Evolutionary conservation across 2,888 invertebrate genomes (phyloP).

Genomic region (Temnothorax ravouxi): DNA sequence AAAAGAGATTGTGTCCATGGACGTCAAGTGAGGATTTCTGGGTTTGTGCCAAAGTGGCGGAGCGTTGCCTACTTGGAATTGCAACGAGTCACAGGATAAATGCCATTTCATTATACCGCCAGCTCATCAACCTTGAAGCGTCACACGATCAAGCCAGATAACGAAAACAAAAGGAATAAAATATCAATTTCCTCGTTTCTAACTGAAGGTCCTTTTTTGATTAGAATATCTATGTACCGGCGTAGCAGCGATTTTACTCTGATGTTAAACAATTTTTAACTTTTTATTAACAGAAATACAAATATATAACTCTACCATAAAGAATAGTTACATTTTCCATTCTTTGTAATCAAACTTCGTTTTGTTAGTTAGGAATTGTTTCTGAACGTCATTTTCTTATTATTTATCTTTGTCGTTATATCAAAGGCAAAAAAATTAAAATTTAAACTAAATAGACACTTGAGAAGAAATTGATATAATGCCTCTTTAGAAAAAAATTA

Average conservation of each 20-base stretch:
- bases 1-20: not conserved
- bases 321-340: not conserved
- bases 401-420: not conserved
- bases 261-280: not conserved
- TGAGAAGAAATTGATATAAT: not conserved
- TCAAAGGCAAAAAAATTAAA: not conserved
- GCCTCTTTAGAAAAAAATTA: not conserved
- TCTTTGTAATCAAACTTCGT: not conserved
- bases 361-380: not conserved
- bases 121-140: constrained; percentile 64
- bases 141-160: not conserved
- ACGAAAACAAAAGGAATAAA: constrained; percentile 32
- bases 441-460: not conserved
- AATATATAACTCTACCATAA: not conserved
- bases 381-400: not conserved
- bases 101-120: constrained; percentile 53
- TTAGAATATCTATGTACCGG: constrained; percentile 9
- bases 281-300: not conserved
- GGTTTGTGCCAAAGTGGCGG: constrained; percentile 58
- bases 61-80: constrained; percentile 32
- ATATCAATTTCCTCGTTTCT: constrained; percentile 39
- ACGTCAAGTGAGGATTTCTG: constrained; percentile 32
- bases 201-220: constrained; percentile 10
- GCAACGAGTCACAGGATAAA: constrained; percentile 46
- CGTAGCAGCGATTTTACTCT: not conserved